A percentile compares a stretch with the other conserved stretches of the same genome.
These are phyloP conservation scores for Campoletis sonorensis DNA, from an alignment of 1,140 invertebrate species.

Conservation along the genomic window DNA sequence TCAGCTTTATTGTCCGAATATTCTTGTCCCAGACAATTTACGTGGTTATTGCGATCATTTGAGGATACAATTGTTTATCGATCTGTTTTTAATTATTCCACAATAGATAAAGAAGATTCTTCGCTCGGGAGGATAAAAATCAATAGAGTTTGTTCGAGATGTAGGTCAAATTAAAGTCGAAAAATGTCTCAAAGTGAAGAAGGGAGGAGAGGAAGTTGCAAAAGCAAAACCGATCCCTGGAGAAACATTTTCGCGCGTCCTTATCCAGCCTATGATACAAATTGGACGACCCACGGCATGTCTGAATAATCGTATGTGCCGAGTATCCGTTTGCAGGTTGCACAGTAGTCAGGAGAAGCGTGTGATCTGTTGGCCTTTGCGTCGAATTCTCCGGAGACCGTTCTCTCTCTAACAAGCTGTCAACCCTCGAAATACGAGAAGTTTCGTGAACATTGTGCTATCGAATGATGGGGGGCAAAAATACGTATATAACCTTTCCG, in stretches of 20 bases:
- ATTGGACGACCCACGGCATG: conserved; percentile 54
- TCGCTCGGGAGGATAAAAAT: too few relatives aligned
- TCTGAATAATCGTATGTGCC: conserved; percentile 55
- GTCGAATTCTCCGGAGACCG: conserved; percentile 44
- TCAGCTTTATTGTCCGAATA: too few relatives aligned
- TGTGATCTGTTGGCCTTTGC: conserved; percentile 48
- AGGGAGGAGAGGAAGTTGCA: background rate
- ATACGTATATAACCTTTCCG: background rate
- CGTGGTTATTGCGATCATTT: too few relatives aligned
- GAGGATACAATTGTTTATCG: too few relatives aligned
- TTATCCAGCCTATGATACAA: conserved; percentile 53
- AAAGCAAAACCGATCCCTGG: conserved; percentile 21
- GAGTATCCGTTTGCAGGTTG: background rate
- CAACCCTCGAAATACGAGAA: conserved; percentile 44
- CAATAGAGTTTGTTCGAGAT: too few relatives aligned
- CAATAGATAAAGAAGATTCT: too few relatives aligned
- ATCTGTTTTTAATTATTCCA: too few relatives aligned
- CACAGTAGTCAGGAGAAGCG: conserved; percentile 2
- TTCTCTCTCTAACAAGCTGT: conserved; percentile 57
- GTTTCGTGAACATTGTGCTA: background rate
- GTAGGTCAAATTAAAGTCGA: background rate
- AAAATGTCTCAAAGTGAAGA: background rate
- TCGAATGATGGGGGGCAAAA: background rate
- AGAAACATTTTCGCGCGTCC: conserved; percentile 47
- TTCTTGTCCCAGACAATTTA: too few relatives aligned